Base-by-base conservation (phyloP, 2,888 invertebrate genomes). In the Tuberolachnus salignus region DNA sequence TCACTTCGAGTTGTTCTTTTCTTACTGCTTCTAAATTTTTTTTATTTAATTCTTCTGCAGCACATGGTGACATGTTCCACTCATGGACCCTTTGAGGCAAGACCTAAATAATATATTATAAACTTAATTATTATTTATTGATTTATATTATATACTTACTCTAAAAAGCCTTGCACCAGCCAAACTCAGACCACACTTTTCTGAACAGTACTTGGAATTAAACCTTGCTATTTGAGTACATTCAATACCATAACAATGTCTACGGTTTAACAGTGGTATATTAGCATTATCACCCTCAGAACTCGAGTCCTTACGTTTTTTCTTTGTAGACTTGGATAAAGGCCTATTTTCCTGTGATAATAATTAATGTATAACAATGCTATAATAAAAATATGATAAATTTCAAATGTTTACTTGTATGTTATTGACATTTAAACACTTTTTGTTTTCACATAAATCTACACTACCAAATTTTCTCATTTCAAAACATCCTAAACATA, bases 211-310 rank as follows among this genome's bases (percentile, higher is more conserved):
- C 86, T 98, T 98, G 81, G 95, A 96, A 55, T 90, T 91, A 0
- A 89, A 87, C 16, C 92, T 88, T 0, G 97, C 94, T 55, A 91
- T 90, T 80, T 91, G 89, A 0, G 89, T 88, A 85, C 99, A 99
- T 74, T 91, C 90, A 0, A 97, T 97, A 0, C 98, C 98, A 84
- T 92, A 93, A 85, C 98, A 99, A 84, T 98, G 98, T 1, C 92
- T 87, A 23, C 80, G 21, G 13, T 81, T 80, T 63, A 80, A 61
- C 1, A 71, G 59, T 46, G 81, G 67, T 16, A 70, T 34, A 71
- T 21, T 63, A 51, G 49, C 46, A 26, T 80, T 59, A 51, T 83
- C 83, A 78, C 82, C 82, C 70, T 83, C 82, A 51, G 83, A 83
- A 46, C 82, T 82, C 1, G 84, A 84, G 80, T 84, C 84, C 67